phyloP scores from a whole-genome alignment of 2,888 invertebrate genomes.

The Ophion ventricosus region DNA sequence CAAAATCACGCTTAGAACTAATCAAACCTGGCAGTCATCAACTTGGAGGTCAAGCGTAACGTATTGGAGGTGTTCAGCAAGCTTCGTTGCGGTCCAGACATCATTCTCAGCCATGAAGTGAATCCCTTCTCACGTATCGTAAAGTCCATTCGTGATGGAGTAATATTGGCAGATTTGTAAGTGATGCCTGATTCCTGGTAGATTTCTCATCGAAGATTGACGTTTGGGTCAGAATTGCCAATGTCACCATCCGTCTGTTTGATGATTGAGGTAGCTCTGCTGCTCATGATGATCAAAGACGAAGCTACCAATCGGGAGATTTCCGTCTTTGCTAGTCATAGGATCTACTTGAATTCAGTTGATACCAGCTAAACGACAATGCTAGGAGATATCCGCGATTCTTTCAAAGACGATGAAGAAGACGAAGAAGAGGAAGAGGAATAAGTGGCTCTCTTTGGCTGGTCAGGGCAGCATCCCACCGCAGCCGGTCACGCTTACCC shows the following conservation, averaged over 20 bases:
- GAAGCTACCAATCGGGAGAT: not conserved
- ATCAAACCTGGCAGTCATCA: not conserved
- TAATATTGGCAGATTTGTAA: not conserved
- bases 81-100: too few species aligned
- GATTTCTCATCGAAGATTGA: not conserved
- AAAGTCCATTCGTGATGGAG: not conserved
- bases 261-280: not conserved
- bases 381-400: slow-evolving; percentile 30
- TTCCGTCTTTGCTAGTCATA: not conserved
- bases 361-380: slow-evolving; percentile 24
- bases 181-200: not conserved
- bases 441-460: slow-evolving; percentile 42
- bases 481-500: slow-evolving; percentile 61
- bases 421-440: slow-evolving; percentile 21
- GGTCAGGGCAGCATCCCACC: slow-evolving; percentile 45
- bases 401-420: slow-evolving; percentile 31
- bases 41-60: too few species aligned
- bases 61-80: too few species aligned
- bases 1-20: not conserved
- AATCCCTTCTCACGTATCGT: too few species aligned
- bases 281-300: not conserved
- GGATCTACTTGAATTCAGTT: slow-evolving; percentile 30
- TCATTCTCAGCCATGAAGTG: too few species aligned
- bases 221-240: not conserved
- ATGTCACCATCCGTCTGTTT: not conserved